phyloP scores from a whole-genome alignment of 2,113 vertebrate species.

The Glaucomys volans region DNA sequence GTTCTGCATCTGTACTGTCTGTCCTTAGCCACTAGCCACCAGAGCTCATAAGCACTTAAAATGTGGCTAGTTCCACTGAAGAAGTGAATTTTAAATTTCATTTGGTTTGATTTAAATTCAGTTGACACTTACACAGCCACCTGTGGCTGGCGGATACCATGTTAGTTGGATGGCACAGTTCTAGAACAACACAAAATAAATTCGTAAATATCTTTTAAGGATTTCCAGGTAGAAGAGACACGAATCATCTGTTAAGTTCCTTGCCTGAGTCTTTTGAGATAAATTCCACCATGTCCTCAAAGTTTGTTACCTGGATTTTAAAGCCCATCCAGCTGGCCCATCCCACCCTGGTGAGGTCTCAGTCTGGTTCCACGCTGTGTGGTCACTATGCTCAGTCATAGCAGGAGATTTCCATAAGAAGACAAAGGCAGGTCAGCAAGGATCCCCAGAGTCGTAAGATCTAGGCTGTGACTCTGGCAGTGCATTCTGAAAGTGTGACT shows the following conservation, averaged over 20 bases:
- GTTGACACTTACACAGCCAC: neutral
- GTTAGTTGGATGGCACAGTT: neutral
- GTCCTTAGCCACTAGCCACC: too few relatives aligned
- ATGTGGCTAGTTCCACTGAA: neutral
- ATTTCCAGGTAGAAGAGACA: neutral
- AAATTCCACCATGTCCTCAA: neutral
- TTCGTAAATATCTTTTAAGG: neutral
- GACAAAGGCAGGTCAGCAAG: neutral
- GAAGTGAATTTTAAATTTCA: neutral
- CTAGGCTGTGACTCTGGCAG: neutral
- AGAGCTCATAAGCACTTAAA: neutral
- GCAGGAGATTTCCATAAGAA: neutral
- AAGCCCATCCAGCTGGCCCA: neutral
- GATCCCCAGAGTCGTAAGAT: neutral
- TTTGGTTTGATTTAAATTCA: neutral
- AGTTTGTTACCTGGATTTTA: neutral
- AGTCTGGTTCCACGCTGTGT: neutral
- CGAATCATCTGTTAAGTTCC: neutral
- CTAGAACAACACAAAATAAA: neutral
- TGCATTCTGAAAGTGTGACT: fast-evolving
- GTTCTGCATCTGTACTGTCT: fast-evolving
- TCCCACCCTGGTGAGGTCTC: neutral
- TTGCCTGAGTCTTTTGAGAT: neutral
- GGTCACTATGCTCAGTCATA: neutral
- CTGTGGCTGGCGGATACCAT: neutral